Conservation (phyloP, 2,888 invertebrate species). For the Ganaspis brasiliensis region DNA sequence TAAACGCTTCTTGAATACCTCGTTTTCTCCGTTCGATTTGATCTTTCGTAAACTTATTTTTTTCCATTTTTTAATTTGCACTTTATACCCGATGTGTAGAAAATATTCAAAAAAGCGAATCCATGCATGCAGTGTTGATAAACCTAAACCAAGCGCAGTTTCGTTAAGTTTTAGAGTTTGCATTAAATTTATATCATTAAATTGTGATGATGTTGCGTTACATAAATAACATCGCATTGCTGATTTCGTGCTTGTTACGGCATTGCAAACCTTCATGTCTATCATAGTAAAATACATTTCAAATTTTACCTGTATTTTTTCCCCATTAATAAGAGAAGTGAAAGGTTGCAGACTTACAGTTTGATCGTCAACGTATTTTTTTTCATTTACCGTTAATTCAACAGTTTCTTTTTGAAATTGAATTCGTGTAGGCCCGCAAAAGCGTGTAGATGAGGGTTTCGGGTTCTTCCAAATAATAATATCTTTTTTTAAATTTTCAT, state of each 20-base stretch:
- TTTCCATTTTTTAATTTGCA: no score
- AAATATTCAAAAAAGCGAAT: neutral
- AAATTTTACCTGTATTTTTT: constrained; percentile 30
- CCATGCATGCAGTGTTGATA: neutral
- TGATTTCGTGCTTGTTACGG: constrained; percentile 34
- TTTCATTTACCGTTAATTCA: constrained; percentile 6
- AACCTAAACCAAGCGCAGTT: constrained; percentile 10
- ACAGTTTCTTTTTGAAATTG: constrained; percentile 26
- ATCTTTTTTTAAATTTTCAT: neutral
- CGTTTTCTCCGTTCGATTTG: no score
- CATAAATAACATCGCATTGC: constrained; percentile 48
- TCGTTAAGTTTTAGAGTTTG: neutral
- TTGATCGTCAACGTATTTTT: constrained; percentile 12
- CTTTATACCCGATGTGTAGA: no score
- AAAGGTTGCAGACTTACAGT: constrained; percentile 3
- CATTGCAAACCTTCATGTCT: constrained; percentile 47
- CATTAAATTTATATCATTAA: constrained; percentile 20
- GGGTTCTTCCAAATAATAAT: neutral
- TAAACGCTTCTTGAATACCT: no score
- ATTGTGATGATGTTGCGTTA: constrained; percentile 40
- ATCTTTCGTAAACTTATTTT: constrained; percentile 16
- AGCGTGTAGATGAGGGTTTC: neutral
- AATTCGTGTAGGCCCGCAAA: neutral
- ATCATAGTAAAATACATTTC: constrained; percentile 46
- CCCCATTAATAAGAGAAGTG: neutral